Evolutionary conservation across 2,797 vertebrate genomes (phyloP), one percentile per base, ranked within the genome.

Genomic region (Tolypeutes matacus): DNA sequence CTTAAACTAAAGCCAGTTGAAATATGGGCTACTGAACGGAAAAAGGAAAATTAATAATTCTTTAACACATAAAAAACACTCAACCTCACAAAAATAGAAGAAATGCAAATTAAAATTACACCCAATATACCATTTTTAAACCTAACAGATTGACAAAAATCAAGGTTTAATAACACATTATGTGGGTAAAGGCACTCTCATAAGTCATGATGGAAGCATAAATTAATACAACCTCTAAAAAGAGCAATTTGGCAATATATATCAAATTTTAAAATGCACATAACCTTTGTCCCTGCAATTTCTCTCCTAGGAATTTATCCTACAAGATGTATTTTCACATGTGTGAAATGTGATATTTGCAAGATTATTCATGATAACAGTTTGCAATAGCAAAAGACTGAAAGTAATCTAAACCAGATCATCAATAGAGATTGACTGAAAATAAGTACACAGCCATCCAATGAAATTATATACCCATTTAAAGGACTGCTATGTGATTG

Each of bases 11-110:
- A 91, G 58, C 31, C n/a, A 64, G 69, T 75, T 91, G 65, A 91
- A 85, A 82, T 11, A 10, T 86, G 64, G 84, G 78, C 65, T 96
- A 93, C 56, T 83, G 27, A 36, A 83, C 91, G 58, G 95, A 60
- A 80, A 92, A 95, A 93, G n/a, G 39, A 89, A 94, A 93, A 83
- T 82, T 36, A 93, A 27, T 89, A 91, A 58, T 88, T 95, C 82
- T 96, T 94, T 90, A 95, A 92, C 65, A 90, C 8, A 46, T 56
- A 7, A 84, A 97, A 89, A 31, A 77, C 72, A 93, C 27, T 92
- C 77, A 65, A 90, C 23, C 51, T 96, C 76, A 83, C 34, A 90
- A 94, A 91, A 81, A 70, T 80, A 78, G 73, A 92, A 80, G 34
- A 95, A 95, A 90, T 20, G 9, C 11, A 92, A 84, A 92, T 92